These are phyloP conservation scores for Leucania comma DNA, from an alignment of 2,888 invertebrate species.

Conservation along the genomic window DNA sequence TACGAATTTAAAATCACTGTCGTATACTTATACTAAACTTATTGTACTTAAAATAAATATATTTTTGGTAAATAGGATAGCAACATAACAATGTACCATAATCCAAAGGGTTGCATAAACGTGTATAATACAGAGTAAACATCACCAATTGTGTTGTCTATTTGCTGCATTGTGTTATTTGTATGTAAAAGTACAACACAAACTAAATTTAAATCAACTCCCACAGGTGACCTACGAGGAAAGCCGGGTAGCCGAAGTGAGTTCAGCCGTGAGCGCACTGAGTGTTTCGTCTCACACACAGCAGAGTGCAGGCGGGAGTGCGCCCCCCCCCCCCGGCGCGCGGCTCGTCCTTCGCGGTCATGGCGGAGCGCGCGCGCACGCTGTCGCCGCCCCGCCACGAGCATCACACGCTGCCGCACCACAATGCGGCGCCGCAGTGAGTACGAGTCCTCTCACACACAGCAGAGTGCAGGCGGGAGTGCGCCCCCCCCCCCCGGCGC, in stretches of 20 bases:
- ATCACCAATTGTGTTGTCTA: no score
- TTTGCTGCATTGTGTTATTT: no score
- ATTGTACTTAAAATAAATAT: no score
- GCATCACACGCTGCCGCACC: constrained; percentile 41
- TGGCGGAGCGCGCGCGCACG: constrained; percentile 92
- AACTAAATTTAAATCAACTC: background rate
- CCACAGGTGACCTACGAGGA: constrained; percentile 68
- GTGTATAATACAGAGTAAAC: no score
- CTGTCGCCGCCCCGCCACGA: constrained; percentile 72
- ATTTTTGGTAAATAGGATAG: no score
- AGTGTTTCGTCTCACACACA: constrained; percentile 53
- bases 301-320: constrained; percentile 37
- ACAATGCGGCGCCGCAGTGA: constrained; percentile 76
- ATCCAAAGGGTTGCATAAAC: no score
- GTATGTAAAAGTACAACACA: background rate
- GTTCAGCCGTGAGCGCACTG: constrained; percentile 59
- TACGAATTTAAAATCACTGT: no score
- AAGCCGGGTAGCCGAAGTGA: constrained; percentile 69
- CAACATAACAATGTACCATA: no score
- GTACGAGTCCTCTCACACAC: constrained; percentile 44
- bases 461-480: no score
- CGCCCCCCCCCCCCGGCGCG: constrained; percentile 96
- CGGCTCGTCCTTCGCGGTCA: constrained; percentile 96
- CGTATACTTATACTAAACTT: no score
- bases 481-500: no score